Percentiles rank a stretch among this genome's conserved stretches.
Evolutionary conservation across 2,113 vertebrate genomes (phyloP).

Genomic region (Pygoscelis adeliae): DNA sequence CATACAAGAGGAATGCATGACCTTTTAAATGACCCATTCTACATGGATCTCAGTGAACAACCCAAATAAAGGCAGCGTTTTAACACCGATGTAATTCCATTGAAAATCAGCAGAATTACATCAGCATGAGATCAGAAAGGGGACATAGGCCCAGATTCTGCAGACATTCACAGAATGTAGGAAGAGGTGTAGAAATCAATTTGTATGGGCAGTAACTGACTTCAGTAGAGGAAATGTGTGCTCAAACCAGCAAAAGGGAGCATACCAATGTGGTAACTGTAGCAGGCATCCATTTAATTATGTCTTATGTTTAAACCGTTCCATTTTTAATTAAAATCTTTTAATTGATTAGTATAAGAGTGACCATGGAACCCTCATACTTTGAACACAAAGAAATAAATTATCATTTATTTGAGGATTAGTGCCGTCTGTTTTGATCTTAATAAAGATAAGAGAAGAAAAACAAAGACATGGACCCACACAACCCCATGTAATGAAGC

Average conservation of each 20-base stretch:
- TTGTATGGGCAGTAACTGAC: constrained; percentile 6
- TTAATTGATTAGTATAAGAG: constrained; percentile 68
- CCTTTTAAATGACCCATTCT: constrained; percentile 6
- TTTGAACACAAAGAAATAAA: constrained; percentile 72
- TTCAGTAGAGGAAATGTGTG: constrained; percentile 17
- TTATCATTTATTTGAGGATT: constrained; percentile 71
- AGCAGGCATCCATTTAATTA: constrained; percentile 65
- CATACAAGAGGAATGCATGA: constrained; percentile 6
- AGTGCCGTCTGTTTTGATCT: constrained; percentile 71
- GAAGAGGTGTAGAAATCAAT: constrained; percentile 51
- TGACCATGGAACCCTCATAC: constrained; percentile 52
- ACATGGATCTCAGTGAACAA: neutral
- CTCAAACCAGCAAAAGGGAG: neutral
- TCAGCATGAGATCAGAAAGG: constrained; percentile 42
- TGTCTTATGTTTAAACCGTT: constrained; percentile 57
- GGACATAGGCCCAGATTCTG: constrained; percentile 26
- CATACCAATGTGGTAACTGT: constrained; percentile 30
- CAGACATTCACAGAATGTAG: constrained; percentile 16
- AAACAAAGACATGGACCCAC: constrained; percentile 62
- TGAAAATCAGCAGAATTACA: constrained; percentile 49
- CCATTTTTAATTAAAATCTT: constrained; percentile 77
- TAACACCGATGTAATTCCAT: constrained; percentile 6
- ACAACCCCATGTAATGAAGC: constrained; percentile 44
- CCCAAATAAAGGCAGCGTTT: neutral
- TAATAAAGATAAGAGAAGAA: constrained; percentile 75